Evolutionary conservation across 2,797 vertebrate species (phyloP).

Genomic region (Myotis findleyi): DNA sequence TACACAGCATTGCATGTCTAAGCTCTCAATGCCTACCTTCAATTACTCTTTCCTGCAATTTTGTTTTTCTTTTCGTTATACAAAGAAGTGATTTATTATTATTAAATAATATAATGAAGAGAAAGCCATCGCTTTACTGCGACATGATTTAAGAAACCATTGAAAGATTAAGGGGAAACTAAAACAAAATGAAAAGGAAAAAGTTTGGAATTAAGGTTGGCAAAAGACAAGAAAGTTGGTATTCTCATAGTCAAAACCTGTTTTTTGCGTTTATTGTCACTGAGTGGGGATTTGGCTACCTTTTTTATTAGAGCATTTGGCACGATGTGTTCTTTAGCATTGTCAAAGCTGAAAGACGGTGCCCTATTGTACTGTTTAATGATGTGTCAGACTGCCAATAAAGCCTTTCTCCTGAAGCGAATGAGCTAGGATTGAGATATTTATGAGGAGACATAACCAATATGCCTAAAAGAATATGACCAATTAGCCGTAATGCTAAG

Average conservation of each 20-base stretch:
- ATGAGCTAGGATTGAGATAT: constrained; percentile 60
- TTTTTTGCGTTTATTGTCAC: constrained; percentile 18
- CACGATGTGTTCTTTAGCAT: neutral
- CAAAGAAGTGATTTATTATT: constrained; percentile 29
- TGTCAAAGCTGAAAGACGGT: constrained; percentile 14
- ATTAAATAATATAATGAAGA: constrained; percentile 3
- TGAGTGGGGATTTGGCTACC: neutral
- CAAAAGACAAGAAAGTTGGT: neutral
- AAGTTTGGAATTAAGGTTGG: neutral
- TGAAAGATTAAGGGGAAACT: neutral
- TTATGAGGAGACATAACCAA: constrained; percentile 60
- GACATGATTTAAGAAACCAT: constrained; percentile 40
- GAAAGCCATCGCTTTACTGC: neutral
- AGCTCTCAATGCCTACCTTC: constrained; percentile 64
- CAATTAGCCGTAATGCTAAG: constrained; percentile 75
- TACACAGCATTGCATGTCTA: constrained; percentile 68
- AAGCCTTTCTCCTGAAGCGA: constrained; percentile 59
- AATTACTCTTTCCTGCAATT: constrained; percentile 44
- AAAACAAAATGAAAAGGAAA: neutral
- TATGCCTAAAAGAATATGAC: constrained; percentile 65
- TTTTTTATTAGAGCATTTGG: neutral
- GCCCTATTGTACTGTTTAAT: neutral
- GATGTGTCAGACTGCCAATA: constrained; percentile 13
- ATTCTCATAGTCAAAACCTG: constrained; percentile 21
- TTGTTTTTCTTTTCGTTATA: neutral